Percentiles rank a stretch among this genome's conserved stretches.
phyloP scores from a whole-genome alignment of 2,797 vertebrate genomes.

The Orientallactaga sibirica region DNA sequence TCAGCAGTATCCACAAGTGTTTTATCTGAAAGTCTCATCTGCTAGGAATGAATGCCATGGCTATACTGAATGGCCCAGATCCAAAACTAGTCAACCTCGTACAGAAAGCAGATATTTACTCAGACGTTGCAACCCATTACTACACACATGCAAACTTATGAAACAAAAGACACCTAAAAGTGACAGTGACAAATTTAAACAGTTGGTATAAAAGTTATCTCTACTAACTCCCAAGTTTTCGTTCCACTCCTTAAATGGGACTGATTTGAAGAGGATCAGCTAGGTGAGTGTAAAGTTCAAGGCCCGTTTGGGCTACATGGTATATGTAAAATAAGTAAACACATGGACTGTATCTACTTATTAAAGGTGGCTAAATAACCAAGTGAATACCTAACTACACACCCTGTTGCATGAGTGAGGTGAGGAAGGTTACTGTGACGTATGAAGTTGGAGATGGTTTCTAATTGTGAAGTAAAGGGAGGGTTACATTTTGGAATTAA shows the following conservation, averaged over 20 bases:
- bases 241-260: neutral
- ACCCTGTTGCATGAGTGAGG: neutral
- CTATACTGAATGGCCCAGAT: neutral
- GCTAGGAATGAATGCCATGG: neutral
- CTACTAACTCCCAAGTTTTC: neutral
- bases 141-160: slow-evolving; percentile 38
- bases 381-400: neutral
- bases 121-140: neutral
- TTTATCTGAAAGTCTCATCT: neutral
- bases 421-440: slow-evolving; percentile 32
- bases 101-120: slow-evolving; percentile 14
- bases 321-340: neutral
- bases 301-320: neutral
- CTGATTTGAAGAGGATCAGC: neutral
- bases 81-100: slow-evolving; percentile 33
- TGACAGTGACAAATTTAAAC: neutral
- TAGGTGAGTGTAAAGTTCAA: neutral
- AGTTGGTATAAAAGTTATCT: neutral
- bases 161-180: slow-evolving; percentile 32
- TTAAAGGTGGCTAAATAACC: neutral
- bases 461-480: slow-evolving; percentile 18
- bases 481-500: neutral
- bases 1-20: slow-evolving; percentile 3
- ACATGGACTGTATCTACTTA: neutral
- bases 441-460: neutral